Percentiles rank a stretch among this genome's conserved stretches.
Evolutionary conservation across 2,888 invertebrate species (phyloP).

Genomic region (Dimorphilus gyrociliatus): DNA sequence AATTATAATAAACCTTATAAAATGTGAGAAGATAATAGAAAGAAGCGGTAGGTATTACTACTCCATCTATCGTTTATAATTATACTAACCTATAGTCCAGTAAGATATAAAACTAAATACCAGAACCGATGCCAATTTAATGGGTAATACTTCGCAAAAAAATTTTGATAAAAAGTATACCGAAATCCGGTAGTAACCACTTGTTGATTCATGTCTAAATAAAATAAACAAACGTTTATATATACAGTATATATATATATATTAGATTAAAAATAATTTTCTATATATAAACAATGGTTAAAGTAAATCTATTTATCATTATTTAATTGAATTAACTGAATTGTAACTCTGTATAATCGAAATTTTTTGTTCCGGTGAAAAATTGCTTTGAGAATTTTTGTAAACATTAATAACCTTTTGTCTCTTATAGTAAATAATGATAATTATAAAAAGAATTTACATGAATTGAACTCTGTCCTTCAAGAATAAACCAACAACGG

Average conservation of each 20-base stretch:
- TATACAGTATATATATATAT: background rate
- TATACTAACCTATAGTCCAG: slow-evolving; percentile 31
- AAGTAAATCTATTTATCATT: no score
- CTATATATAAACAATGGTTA: background rate
- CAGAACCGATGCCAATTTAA: slow-evolving; percentile 24
- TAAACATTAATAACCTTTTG: no score
- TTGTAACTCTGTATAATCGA: no score
- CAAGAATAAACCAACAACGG: slow-evolving; percentile 35
- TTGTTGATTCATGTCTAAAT: slow-evolving; percentile 33
- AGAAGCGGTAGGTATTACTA: background rate
- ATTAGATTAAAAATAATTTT: background rate
- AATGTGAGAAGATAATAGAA: no score
- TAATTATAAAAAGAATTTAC: no score
- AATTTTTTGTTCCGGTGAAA: no score
- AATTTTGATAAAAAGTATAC: slow-evolving; percentile 33
- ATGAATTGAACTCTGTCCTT: slow-evolving; percentile 34
- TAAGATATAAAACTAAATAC: slow-evolving; percentile 26
- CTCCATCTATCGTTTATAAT: background rate
- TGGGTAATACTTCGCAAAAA: slow-evolving; percentile 33
- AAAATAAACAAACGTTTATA: background rate
- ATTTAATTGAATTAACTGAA: no score
- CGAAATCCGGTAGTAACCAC: slow-evolving; percentile 34
- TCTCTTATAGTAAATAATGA: no score
- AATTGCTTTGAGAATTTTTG: no score
- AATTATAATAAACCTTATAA: no score